Evolutionary conservation across 1,140 invertebrate genomes (phyloP), one percentile per base, ranked within the genome.

Genomic region (Nomia melanderi): DNA sequence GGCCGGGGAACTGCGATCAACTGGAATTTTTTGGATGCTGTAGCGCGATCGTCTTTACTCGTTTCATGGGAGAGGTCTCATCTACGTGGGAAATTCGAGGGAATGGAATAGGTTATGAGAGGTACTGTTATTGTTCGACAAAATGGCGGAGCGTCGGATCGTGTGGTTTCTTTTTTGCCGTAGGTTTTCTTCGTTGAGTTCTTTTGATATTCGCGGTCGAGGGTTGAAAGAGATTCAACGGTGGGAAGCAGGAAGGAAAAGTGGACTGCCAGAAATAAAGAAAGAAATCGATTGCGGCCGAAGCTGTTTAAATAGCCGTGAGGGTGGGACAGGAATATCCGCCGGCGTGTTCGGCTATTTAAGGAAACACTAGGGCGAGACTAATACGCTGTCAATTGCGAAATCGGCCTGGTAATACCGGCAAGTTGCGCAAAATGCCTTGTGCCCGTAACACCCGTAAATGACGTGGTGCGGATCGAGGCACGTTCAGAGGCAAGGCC

Each of bases 401-500:
- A 90, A 83, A 84, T 85, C 82, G 82, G 72, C 59, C 78, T 66
- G 81, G 86, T 85, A 88, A 87, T 86, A 83, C 83, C 86, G 83
- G 86, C 82, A 85, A 86, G 73, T 83, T 79, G 80, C 79, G 83
- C 84, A 88, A 89, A 88, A 90, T 88, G 86, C 82, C 85, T 82
- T 81, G 72, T 82, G 81, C 77, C 77, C 78, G 82, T 79, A 90
- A 88, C 91, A 92, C 91, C 90, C 88, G 91, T 86, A 77, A 86
- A 83, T 86, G 88, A 86, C 88, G 82, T 86, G 83, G 87, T 85
- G 82, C 81, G 79, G 88, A 69, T 87, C 83, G 81, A 77, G 76
- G 83, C 77, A 57, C 81, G 81, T 78, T 81, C 72, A 81, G 82
- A 78, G 87, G 85, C 82, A 83, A 74, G 83, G 71, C 73, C 88